Conservation (phyloP, 2,113 vertebrate species). For the Oostethus manadensis region DNA sequence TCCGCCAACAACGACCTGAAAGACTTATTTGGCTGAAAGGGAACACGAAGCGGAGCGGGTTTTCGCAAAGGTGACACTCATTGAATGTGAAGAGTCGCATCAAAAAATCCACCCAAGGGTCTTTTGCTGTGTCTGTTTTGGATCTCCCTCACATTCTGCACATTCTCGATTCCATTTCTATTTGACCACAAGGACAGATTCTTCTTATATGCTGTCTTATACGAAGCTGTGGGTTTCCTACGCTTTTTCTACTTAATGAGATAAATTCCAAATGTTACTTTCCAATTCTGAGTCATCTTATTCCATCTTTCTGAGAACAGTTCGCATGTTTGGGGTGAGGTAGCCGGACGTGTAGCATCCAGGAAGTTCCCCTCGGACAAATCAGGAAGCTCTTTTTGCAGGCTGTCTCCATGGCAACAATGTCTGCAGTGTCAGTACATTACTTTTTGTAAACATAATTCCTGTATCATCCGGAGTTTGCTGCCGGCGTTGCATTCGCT, state of each 20-base stretch:
- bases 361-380: slow-evolving; percentile 6
- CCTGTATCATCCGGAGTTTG: not conserved
- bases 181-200: slow-evolving; percentile 24
- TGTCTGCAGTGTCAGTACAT: slow-evolving; percentile 11
- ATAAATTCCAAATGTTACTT: slow-evolving; percentile 23
- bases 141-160: slow-evolving; percentile 34
- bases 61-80: slow-evolving; percentile 21
- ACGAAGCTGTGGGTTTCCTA: slow-evolving; percentile 57
- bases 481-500: not conserved
- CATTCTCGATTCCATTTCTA: slow-evolving; percentile 43
- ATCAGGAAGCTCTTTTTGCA: slow-evolving; percentile 9
- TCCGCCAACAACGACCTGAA: slow-evolving; percentile 94
- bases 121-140: slow-evolving; percentile 37
- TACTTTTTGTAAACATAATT: slow-evolving; percentile 1
- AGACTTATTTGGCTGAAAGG: slow-evolving; percentile 90
- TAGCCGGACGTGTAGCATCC: slow-evolving; percentile 30
- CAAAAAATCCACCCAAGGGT: slow-evolving; percentile 16
- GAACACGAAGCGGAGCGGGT: slow-evolving; percentile 12
- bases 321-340: slow-evolving; percentile 17
- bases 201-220: slow-evolving; percentile 42
- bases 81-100: slow-evolving; percentile 36
- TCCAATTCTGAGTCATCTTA: slow-evolving; percentile 15
- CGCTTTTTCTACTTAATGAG: slow-evolving; percentile 59
- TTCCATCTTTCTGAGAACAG: slow-evolving; percentile 13
- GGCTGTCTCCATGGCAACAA: slow-evolving; percentile 21